Percentiles rank a stretch among this genome's conserved stretches.
phyloP scores from a whole-genome alignment of 2,888 invertebrate species.

The Drosophila fungiperda region DNA sequence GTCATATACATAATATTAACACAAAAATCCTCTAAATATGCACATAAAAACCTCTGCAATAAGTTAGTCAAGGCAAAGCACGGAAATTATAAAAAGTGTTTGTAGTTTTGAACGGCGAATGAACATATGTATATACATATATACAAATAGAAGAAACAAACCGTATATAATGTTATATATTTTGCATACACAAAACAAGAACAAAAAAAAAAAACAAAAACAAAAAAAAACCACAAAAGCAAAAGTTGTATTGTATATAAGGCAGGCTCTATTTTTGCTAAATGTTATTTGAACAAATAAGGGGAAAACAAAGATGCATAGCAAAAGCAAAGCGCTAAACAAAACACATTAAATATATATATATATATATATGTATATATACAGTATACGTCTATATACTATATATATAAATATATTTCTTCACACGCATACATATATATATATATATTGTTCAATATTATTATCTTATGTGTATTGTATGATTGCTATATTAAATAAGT shows the following conservation, averaged over 20 bases:
- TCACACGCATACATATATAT: slow-evolving; percentile 51
- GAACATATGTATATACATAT: slow-evolving; percentile 54
- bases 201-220: slow-evolving; percentile 29
- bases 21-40: slow-evolving; percentile 61
- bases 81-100: slow-evolving; percentile 52
- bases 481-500: slow-evolving; percentile 76
- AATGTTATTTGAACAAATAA: slow-evolving; percentile 81
- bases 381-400: slow-evolving; percentile 33
- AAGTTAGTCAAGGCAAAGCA: slow-evolving; percentile 75
- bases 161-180: slow-evolving; percentile 65
- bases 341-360: slow-evolving; percentile 50
- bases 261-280: slow-evolving; percentile 81
- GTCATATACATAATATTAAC: slow-evolving; percentile 53
- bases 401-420: slow-evolving; percentile 49
- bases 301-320: slow-evolving; percentile 71
- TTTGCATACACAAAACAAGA: slow-evolving; percentile 66
- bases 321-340: slow-evolving; percentile 70
- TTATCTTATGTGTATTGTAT: slow-evolving; percentile 76
- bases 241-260: slow-evolving; percentile 77
- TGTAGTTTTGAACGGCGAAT: slow-evolving; percentile 59
- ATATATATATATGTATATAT: slow-evolving; percentile 29
- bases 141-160: slow-evolving; percentile 45
- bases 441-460: slow-evolving; percentile 73
- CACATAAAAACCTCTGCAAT: slow-evolving; percentile 72
- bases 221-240: slow-evolving; percentile 39